Conservation (phyloP, 2,797 vertebrate genomes). For the Morelia viridis region DNA sequence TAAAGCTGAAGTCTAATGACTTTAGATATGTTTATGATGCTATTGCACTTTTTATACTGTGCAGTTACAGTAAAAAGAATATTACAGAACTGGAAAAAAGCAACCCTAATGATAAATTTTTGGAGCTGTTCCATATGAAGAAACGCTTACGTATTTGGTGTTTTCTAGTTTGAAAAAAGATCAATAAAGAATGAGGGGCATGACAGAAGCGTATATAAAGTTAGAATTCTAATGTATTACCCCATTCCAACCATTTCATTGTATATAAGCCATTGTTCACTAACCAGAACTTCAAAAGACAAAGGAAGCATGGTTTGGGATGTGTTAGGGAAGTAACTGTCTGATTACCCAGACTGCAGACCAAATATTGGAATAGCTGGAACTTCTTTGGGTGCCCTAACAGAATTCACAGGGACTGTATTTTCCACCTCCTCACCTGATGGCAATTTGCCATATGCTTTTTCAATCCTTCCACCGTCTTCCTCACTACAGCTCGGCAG, state of each 20-base stretch:
- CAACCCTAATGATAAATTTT: neutral
- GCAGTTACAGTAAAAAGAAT: neutral
- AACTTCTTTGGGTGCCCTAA: neutral
- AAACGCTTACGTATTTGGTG: neutral
- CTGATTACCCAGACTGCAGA: neutral
- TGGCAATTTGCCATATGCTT: constrained; percentile 92
- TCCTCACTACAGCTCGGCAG: constrained; percentile 90
- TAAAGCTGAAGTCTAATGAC: neutral
- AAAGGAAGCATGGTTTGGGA: neutral
- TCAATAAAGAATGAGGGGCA: neutral
- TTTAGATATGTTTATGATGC: neutral
- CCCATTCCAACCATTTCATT: neutral
- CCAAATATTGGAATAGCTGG: neutral
- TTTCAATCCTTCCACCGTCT: constrained; percentile 93
- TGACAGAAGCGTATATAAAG: neutral
- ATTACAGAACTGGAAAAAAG: neutral
- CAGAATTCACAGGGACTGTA: neutral
- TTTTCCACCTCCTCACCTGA: constrained; percentile 71
- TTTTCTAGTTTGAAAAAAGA: neutral
- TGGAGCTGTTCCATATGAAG: neutral
- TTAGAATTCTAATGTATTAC: neutral
- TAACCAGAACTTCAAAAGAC: neutral
- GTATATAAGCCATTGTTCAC: neutral
- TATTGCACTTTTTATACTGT: neutral
- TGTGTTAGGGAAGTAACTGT: neutral